Evolutionary conservation across 2,888 invertebrate genomes (phyloP).

Genomic region (Cephus nigrinus): DNA sequence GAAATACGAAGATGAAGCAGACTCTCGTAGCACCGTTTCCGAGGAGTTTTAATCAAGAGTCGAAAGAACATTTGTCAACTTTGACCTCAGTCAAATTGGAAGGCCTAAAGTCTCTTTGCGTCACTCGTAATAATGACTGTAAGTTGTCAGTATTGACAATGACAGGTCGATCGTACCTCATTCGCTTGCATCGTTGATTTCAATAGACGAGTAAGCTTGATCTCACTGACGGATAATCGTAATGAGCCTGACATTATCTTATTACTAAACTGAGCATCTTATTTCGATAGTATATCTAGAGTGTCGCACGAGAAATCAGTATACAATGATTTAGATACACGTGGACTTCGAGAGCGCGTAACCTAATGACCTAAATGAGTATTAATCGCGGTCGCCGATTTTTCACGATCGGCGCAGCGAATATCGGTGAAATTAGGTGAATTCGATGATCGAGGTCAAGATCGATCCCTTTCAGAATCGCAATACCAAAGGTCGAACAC

Average conservation of each 20-base stretch:
- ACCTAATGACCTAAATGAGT: conserved; percentile 53
- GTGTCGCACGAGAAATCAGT: not conserved
- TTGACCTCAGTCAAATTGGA: not conserved
- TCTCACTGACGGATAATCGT: not conserved
- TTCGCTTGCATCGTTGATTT: not conserved
- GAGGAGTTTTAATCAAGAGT: not conserved
- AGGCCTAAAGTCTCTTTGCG: not conserved
- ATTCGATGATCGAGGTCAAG: not conserved
- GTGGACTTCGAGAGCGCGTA: conserved; percentile 22
- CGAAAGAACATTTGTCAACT: not conserved
- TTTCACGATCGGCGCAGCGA: not conserved
- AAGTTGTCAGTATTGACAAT: not conserved
- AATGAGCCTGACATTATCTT: not conserved
- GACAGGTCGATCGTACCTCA: not conserved
- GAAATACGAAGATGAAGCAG: not conserved
- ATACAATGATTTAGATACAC: not conserved
- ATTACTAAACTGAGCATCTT: not conserved
- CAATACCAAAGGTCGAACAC: not conserved
- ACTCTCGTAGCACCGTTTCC: not conserved
- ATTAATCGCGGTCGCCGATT: conserved; percentile 25
- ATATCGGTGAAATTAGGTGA: not conserved
- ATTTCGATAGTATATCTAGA: not conserved
- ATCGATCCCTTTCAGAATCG: not conserved
- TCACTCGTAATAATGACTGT: not conserved
- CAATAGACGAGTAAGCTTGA: not conserved